Evolutionary conservation across 1,140 invertebrate species (phyloP).

Genomic region (Oncopodura yosiiana): DNA sequence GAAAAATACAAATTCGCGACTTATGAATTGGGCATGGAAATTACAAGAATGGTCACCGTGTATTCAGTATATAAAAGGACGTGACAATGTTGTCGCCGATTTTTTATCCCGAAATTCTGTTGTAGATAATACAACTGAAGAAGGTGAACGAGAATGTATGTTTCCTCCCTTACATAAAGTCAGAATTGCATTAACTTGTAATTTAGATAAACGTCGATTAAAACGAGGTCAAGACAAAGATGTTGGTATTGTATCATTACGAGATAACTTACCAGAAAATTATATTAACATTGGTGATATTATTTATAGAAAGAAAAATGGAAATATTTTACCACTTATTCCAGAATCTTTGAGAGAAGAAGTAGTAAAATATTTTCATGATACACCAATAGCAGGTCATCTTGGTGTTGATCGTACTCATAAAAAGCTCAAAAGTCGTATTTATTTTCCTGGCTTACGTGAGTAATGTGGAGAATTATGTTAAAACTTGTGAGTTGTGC

Average conservation of each 20-base stretch:
- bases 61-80: slow-evolving; percentile 20
- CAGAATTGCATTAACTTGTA: too few species aligned
- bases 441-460: not conserved
- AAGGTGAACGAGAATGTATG: not conserved
- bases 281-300: not conserved
- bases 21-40: slow-evolving; percentile 19
- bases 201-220: not conserved
- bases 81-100: slow-evolving; percentile 16
- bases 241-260: not conserved
- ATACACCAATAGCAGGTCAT: not conserved
- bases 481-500: slow-evolving; percentile 8
- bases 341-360: not conserved
- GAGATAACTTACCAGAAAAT: not conserved
- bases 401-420: not conserved
- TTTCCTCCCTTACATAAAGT: too few species aligned
- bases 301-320: not conserved
- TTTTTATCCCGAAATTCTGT: slow-evolving; percentile 3
- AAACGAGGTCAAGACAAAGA: not conserved
- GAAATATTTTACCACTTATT: not conserved
- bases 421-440: not conserved
- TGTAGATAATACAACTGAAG: not conserved
- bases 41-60: slow-evolving; percentile 10
- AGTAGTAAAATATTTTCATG: slow-evolving; percentile 4
- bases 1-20: not conserved
- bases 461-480: not conserved